Percentiles rank a stretch among this genome's conserved stretches.
Evolutionary conservation across 2,888 invertebrate genomes (phyloP).

Genomic region (Carterocephalus palaemon): DNA sequence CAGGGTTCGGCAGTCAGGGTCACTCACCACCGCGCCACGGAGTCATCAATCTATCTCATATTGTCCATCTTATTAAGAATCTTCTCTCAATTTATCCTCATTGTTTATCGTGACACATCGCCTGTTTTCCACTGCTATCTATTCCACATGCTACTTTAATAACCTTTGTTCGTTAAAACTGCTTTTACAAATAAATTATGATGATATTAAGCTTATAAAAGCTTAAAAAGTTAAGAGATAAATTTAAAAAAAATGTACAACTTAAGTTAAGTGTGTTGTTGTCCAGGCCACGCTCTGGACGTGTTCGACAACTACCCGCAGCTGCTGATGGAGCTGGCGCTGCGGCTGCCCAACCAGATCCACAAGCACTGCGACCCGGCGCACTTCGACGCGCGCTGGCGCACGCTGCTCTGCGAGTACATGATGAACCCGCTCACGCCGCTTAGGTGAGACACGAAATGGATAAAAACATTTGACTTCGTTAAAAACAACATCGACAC

Average conservation of each 20-base stretch:
- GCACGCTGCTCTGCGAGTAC: conserved; percentile 91
- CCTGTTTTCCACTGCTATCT: background rate
- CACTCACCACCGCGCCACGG: no score
- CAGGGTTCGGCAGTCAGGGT: no score
- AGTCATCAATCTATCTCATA: no score
- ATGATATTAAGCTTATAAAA: no score
- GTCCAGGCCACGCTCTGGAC: conserved; percentile 88
- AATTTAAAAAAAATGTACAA: no score
- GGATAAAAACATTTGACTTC: no score
- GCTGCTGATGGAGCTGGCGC: conserved; percentile 95
- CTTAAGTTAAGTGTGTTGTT: no score
- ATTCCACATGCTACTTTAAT: no score
- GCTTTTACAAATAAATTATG: background rate
- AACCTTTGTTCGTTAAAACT: background rate
- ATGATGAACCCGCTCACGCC: conserved; percentile 98
- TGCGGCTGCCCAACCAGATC: conserved; percentile 96
- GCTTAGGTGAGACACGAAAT: conserved; percentile 75
- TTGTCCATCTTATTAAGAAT: background rate
- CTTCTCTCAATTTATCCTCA: no score
- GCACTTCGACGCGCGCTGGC: conserved; percentile 83
- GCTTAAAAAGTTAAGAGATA: no score
- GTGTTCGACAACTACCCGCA: conserved; percentile 96
- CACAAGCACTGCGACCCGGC: conserved; percentile 85
- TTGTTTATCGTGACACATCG: background rate
- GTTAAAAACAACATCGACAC: no score